Conservation (phyloP, 1,140 invertebrate genomes). For the Chelonus insularis region DNA sequence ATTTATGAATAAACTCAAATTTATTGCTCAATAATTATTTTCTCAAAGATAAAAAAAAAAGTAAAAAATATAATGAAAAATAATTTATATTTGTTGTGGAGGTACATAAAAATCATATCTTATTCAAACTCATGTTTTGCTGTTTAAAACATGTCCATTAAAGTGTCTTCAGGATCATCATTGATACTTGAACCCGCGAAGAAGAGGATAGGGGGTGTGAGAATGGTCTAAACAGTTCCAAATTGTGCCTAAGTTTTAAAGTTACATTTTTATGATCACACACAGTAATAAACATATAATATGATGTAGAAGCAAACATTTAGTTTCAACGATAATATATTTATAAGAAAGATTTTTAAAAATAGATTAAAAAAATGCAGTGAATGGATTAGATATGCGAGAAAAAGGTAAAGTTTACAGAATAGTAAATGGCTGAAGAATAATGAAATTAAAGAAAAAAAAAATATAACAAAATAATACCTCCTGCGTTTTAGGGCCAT, state of each 20-base stretch:
- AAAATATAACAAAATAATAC: constrained; percentile 39
- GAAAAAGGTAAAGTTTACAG: constrained; percentile 10
- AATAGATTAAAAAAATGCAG: constrained; percentile 19
- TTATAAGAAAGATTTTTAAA: constrained; percentile 30
- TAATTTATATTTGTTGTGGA: background rate
- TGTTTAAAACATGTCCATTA: background rate
- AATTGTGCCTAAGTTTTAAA: constrained; percentile 61
- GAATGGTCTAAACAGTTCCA: constrained; percentile 58
- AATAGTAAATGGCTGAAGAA: constrained; percentile 23
- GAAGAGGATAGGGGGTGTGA: constrained; percentile 28
- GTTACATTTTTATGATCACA: constrained; percentile 53
- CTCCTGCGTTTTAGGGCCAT: constrained; percentile 52
- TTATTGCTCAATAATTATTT: constrained; percentile 24
- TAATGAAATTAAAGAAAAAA: constrained; percentile 30
- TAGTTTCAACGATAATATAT: constrained; percentile 33
- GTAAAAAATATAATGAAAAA: background rate
- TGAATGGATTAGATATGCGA: constrained; percentile 13
- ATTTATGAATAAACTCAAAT: constrained; percentile 9
- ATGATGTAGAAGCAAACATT: constrained; percentile 30
- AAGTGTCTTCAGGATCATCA: constrained; percentile 2
- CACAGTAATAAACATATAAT: constrained; percentile 30
- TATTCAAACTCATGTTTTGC: background rate
- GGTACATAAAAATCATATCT: constrained; percentile 3
- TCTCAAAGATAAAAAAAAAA: constrained; percentile 2
- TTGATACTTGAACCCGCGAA: constrained; percentile 17